Evolutionary conservation across 1,140 invertebrate genomes (phyloP), one percentile per base, ranked within the genome.

Genomic region (Eulimnadia texana): DNA sequence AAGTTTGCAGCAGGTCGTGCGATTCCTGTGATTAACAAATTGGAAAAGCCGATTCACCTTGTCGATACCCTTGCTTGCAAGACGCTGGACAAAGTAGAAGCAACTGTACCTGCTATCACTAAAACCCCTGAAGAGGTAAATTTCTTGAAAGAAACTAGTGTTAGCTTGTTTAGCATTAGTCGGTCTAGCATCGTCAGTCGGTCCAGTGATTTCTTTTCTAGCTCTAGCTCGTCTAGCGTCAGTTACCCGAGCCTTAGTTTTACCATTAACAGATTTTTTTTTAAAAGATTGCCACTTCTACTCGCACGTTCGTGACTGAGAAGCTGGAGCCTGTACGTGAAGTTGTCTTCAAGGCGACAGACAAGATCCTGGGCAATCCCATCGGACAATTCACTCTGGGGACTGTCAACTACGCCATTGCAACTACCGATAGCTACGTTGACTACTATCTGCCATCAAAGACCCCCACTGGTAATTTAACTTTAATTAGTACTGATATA

Each of bases 41-140:
- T 50, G 33, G 56, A 59, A 19, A 63, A 59, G 25, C 64, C 62
- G 9, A 50, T 65, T 6, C 33, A 57, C 22, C 16, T 55, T 23
- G 62, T 64, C 22, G 64, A 65, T 42, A 61, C 16, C 11, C 16
- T 64, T 19, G 64, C 64, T 22, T 64, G 62, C 58, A 64, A 56
- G 27, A 63, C 61, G 22, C 50, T 65, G n/a, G 52, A 61, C 47
- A 61, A 56, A 47, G 47, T 65, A n/a, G 64, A 65, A 28, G 59
- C 59, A 25, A 65, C 27, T 16, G 3, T 64, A 2, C 64, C 64
- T 25, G 57, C 64, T 10, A 53, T 65, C 19, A 64, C 29, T 3
- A 54, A 51, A 55, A 61, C 64, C 2, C 62, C 64, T 3, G 64
- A 65, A 61, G 62, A 65, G 23, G 64, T 65, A 52, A n/a, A n/a